Evolutionary conservation across 1,140 invertebrate genomes (phyloP), one percentile per base, ranked within the genome.

Genomic region (Dendrolimus punctatus): DNA sequence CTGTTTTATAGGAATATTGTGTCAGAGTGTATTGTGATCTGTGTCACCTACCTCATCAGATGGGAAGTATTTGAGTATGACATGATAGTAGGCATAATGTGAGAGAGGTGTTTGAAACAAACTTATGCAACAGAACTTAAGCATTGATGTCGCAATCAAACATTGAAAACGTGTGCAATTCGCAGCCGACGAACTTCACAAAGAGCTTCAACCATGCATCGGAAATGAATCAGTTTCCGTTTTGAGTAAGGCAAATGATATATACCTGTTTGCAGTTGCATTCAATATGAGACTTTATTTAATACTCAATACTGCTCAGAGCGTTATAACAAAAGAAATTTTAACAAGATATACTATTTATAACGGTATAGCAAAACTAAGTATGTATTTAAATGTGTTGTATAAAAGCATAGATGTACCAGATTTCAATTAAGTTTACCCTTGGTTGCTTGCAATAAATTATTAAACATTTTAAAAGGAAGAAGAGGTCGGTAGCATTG

Each of bases 141-240:
- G 71, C 80, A 82, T 81, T 74, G 80, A 80, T 84, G 71, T 77
- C 74, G 74, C 74, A 80, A 84, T 85, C 77, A 84, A 83, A 84
- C 66, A 73, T 75, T 81, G 73, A 76, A 82, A 84, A 81, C 77
- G 77, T 80, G 76, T 77, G 79, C 78, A 80, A 78, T 85, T 83
- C 74, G 68, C 76, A 68, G 67, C 70, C 77, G 77, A 76, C 80
- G 73, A 78, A 78, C 76, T 76, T 64, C 71, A 83, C 77, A 83
- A 84, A 86, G 79, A 80, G 78, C 77, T 76, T 70, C 75, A 76
- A 83, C 77, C 78, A 73, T 83, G 80, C 83, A 84, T 84, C 83
- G 80, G 79, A 86, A 86, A 86, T 86, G 80, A 86, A 84, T 86
- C 80, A 84, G 80, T 81, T 80, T 81, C 79, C 77, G 80, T 76